Conservation (phyloP, 2,888 invertebrate genomes). For the Apantesis nais region DNA sequence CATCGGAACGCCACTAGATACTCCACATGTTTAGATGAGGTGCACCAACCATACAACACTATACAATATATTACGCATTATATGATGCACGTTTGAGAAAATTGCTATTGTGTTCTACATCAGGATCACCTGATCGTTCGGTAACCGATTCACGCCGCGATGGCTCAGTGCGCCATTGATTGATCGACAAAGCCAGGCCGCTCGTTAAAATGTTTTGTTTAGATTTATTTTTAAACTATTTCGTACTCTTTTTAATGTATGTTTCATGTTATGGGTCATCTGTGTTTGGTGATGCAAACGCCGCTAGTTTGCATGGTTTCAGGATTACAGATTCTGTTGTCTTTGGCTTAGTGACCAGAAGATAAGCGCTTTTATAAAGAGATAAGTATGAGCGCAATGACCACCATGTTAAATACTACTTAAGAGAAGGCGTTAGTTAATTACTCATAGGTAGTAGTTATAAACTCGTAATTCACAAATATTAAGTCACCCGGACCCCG, state of each 20-base stretch:
- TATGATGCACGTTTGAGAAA: constrained; percentile 28
- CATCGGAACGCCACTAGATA: constrained; percentile 75
- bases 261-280: constrained; percentile 18
- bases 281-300: constrained; percentile 10
- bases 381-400: not conserved
- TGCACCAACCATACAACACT: constrained; percentile 46
- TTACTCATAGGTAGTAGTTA: not conserved
- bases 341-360: constrained; percentile 4
- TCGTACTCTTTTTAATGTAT: constrained; percentile 22
- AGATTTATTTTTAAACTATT: constrained; percentile 36
- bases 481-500: not conserved
- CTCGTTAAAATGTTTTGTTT: constrained; percentile 42
- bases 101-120: constrained; percentile 54
- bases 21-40: constrained; percentile 62
- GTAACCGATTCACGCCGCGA: constrained; percentile 35
- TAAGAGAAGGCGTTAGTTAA: not conserved
- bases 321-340: not conserved
- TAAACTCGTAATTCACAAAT: not conserved
- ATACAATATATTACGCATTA: constrained; percentile 11
- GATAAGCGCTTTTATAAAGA: not conserved
- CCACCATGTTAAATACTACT: not conserved
- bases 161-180: constrained; percentile 54
- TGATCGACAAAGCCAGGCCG: constrained; percentile 47
- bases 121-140: constrained; percentile 60
- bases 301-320: not conserved